Base-by-base conservation (phyloP, 1,140 invertebrate species). In the Subanguina moxae region DNA sequence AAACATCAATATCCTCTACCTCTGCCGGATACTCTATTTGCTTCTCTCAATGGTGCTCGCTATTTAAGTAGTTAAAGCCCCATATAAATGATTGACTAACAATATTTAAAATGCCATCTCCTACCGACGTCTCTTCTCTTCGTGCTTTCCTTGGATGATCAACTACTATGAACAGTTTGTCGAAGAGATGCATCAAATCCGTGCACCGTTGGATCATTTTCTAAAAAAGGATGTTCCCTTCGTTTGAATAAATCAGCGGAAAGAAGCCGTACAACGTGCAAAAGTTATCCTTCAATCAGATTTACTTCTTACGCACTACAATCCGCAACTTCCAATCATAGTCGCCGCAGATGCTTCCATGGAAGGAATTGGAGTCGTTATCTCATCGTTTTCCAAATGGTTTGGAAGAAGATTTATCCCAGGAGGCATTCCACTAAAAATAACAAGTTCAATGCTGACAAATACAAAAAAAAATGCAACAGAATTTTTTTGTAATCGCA, bases 271-370 rank as follows among this genome's bases (percentile, higher is more conserved):
- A 25, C 23, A 67, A 19, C 17, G 64, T 8, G 57, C 63, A 28
- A 77, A 78, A 52, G 23, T 71, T 8, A 32, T 76, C 1, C 57
- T 77, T 7, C 7, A 38, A 1, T 74, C 74, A 1, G 59, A 72
- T 0, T 28, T 77, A 0, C 43, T 71, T 30, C 71, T 78, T 9
- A 72, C 68, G 7, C 76, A 78, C 48, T 80, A 68, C 30, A 59
- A 80, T 45, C 75, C 77, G 8, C n/a, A 21, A 9, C 45, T 67
- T 1, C 62, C 45, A 13, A 71, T 78, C 25, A 59, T 77, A 0
- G 70, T 78, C 21, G 74, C 77, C 13, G 75, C 77, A 0, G 76
- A 80, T 64, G 76, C 76, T 1, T 77, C 71, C 11, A 45, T 76
- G 19, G 42, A 75, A 15, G 76, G 78, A 17, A 78, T 78, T 52